Evolutionary conservation across 2,888 invertebrate species (phyloP).

Genomic region (Tetropium fuscum): DNA sequence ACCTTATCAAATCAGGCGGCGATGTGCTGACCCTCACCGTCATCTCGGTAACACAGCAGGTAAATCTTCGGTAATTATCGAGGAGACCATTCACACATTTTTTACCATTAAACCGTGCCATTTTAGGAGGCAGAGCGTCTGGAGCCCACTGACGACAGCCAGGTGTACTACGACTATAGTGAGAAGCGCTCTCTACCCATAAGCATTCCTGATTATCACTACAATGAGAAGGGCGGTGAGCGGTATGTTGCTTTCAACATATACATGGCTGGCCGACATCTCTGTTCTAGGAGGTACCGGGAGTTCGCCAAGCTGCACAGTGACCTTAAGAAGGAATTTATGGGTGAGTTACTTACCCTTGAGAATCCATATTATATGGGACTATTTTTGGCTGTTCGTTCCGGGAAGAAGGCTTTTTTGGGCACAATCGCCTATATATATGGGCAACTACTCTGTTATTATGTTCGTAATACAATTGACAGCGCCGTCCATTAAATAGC

Average conservation of each 20-base stretch:
- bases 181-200: slow-evolving; percentile 93
- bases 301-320: slow-evolving; percentile 94
- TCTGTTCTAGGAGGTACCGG: slow-evolving; percentile 95
- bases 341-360: slow-evolving; percentile 72
- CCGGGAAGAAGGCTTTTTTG: no score
- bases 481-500: no score
- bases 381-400: no score
- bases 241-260: slow-evolving; percentile 97
- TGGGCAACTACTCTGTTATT: no score
- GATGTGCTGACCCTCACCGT: slow-evolving; percentile 97
- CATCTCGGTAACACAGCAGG: slow-evolving; percentile 94
- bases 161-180: slow-evolving; percentile 89
- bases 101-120: slow-evolving; percentile 15
- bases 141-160: slow-evolving; percentile 85
- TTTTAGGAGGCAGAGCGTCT: slow-evolving; percentile 85
- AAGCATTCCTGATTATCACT: slow-evolving; percentile 95
- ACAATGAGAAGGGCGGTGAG: slow-evolving; percentile 87
- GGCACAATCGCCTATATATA: no score
- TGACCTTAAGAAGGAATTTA: slow-evolving; percentile 92
- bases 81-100: slow-evolving; percentile 9
- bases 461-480: no score
- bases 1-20: slow-evolving; percentile 98
- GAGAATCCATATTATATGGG: no score
- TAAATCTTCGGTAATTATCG: slow-evolving; percentile 58
- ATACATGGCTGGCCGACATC: slow-evolving; percentile 98